Conservation (phyloP, 2,797 vertebrate genomes). For the Urocyon cinereoargenteus region DNA sequence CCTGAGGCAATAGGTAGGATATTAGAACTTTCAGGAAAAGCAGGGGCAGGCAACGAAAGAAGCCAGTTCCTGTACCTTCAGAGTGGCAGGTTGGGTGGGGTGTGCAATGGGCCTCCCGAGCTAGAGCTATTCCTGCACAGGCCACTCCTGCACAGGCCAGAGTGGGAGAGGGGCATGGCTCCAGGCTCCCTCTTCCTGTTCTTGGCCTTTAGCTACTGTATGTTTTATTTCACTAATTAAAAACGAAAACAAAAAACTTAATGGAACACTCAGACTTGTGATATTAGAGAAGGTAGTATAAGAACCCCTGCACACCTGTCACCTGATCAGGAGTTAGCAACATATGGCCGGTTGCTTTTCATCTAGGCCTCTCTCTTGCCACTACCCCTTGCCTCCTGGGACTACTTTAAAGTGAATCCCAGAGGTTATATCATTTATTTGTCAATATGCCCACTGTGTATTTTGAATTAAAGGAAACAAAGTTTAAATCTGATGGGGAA, state of each 20-base stretch:
- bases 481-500: constrained; percentile 7
- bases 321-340: not conserved
- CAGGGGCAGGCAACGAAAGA: not conserved
- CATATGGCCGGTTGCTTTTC: not conserved
- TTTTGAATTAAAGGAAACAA: constrained; percentile 46
- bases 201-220: not conserved
- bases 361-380: not conserved
- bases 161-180: not conserved
- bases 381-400: not conserved
- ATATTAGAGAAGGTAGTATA: not conserved
- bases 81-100: not conserved
- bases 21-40: not conserved
- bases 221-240: not conserved
- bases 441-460: not conserved
- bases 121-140: not conserved
- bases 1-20: not conserved
- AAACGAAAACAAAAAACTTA: not conserved
- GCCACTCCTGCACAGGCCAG: not conserved
- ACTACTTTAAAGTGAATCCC: constrained; percentile 6
- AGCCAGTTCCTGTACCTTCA: not conserved
- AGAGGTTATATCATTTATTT: not conserved
- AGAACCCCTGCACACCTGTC: not conserved
- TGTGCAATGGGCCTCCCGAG: not conserved
- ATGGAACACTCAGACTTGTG: not conserved
- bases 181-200: not conserved